Conservation (phyloP, 2,888 invertebrate species). For the Escarpia spicata region DNA sequence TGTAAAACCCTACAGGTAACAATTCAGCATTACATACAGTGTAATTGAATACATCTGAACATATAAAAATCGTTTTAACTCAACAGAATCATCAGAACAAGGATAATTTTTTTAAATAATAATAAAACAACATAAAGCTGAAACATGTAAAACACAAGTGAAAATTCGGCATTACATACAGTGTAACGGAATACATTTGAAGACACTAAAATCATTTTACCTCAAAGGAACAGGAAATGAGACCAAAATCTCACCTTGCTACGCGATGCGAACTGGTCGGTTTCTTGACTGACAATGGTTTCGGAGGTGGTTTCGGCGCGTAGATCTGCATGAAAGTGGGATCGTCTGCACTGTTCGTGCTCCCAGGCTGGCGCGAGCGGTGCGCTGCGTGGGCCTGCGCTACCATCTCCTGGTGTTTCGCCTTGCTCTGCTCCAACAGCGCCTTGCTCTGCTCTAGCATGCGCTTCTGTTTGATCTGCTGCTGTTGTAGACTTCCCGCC, state of each 20-base stretch:
- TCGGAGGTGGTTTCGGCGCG: conserved; percentile 52
- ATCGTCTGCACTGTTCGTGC: conserved; percentile 26
- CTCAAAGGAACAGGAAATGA: not conserved
- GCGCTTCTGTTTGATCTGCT: conserved; percentile 50
- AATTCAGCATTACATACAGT: too few relatives aligned
- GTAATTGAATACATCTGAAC: too few relatives aligned
- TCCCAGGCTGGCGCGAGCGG: conserved; percentile 38
- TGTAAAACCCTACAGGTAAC: not conserved
- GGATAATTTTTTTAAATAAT: too few relatives aligned
- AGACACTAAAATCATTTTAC: too few relatives aligned
- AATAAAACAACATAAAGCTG: not conserved
- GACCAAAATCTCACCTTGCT: conserved; percentile 47
- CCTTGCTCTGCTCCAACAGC: conserved; percentile 61
- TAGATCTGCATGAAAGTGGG: conserved; percentile 43
- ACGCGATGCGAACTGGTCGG: conserved; percentile 47
- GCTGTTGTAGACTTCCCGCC: conserved; percentile 38
- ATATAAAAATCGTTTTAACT: too few relatives aligned
- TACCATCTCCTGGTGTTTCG: conserved; percentile 64
- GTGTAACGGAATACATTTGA: too few relatives aligned
- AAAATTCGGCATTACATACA: too few relatives aligned
- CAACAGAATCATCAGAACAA: not conserved
- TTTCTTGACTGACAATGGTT: conserved; percentile 52
- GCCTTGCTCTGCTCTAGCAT: conserved; percentile 44
- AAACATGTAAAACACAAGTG: not conserved
- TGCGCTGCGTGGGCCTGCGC: conserved; percentile 61